These are phyloP conservation scores for zebrafish (Danio rerio) DNA, from an alignment of 2,113 vertebrate genomes.

Conservation along the genomic window GRCz12tu NC_133188.1:23463001-23463500, in stretches of 20 bases:
- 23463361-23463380: not conserved
- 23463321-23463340: not conserved
- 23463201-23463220: not conserved
- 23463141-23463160: constrained; percentile 1
- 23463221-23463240: not conserved
- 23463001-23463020: constrained; percentile 29
- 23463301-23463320: not conserved
- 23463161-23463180: not conserved
- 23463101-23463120: constrained; percentile 15
- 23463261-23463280: not conserved
- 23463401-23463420: not conserved
- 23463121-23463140: constrained; percentile 28
- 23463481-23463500: not conserved
- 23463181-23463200: constrained; percentile 20
- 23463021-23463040: constrained; percentile 28
- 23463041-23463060: constrained; percentile 12
- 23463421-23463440: not conserved
- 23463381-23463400: not conserved
- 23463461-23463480: not conserved
- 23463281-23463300: not conserved
- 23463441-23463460: not conserved
- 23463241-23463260: not conserved
- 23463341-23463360: not conserved
- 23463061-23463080: not conserved
- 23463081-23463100: not conserved